Conservation (phyloP, 2,113 vertebrate species). For the Tenrec ecaudatus region DNA sequence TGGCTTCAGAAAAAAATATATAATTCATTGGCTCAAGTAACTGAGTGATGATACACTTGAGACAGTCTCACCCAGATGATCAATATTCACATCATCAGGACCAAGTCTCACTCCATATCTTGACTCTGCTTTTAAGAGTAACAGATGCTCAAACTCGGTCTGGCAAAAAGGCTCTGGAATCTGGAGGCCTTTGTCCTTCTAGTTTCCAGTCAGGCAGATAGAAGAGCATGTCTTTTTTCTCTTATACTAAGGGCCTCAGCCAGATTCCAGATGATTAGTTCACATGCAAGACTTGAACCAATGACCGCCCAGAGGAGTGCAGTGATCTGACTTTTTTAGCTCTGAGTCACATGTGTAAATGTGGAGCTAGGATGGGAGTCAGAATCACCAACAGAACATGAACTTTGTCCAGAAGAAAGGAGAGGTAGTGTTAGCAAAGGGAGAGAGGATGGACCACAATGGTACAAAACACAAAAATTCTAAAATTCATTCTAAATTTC, state of each 20-base stretch:
- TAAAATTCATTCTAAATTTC: neutral
- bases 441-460: neutral
- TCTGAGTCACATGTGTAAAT: neutral
- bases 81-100: neutral
- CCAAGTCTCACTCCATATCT: neutral
- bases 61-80: neutral
- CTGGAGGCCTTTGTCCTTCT: neutral
- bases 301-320: neutral
- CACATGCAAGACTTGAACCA: neutral
- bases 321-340: neutral
- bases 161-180: neutral
- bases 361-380: neutral
- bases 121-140: neutral
- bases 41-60: neutral
- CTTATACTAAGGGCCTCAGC: neutral
- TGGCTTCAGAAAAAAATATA: neutral
- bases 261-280: neutral
- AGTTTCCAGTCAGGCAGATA: neutral
- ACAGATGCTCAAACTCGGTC: neutral
- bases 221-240: neutral
- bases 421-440: neutral
- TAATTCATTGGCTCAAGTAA: neutral
- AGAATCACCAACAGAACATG: neutral
- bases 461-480: neutral
- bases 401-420: neutral